Percentiles rank a stretch among this genome's conserved stretches.
Conservation (phyloP, 2,888 invertebrate species). For the Synergus laeviventris region DNA sequence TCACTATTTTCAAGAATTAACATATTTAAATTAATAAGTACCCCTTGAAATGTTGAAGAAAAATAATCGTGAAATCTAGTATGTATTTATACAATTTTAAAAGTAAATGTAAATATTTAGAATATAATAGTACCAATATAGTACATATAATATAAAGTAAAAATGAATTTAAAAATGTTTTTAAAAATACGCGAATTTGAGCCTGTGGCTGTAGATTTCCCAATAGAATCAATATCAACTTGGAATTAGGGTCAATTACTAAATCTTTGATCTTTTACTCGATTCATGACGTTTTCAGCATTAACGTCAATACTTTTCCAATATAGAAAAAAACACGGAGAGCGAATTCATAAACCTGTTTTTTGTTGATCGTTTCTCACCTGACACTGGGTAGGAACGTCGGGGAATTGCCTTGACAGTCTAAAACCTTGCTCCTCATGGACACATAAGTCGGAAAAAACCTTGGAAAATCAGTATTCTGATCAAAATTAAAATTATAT, state of each 20-base stretch:
- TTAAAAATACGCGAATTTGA: no score
- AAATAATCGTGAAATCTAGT: no score
- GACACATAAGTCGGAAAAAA: conserved; percentile 69
- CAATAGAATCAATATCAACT: background rate
- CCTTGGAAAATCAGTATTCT: conserved; percentile 4
- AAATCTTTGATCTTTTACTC: background rate
- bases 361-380: conserved; percentile 58
- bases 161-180: no score
- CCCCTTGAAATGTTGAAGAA: no score
- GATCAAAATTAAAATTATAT: background rate
- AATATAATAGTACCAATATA: no score
- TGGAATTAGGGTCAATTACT: background rate
- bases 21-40: background rate
- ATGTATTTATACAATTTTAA: background rate
- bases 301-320: background rate
- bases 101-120: no score
- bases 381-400: conserved; percentile 73
- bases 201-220: no score
- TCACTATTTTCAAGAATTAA: background rate
- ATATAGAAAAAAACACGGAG: background rate
- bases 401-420: conserved; percentile 74
- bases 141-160: no score
- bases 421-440: conserved; percentile 74
- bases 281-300: background rate
- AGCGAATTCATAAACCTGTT: conserved; percentile 51